Percentiles rank a stretch among this genome's conserved stretches.
Conservation (phyloP, 1,140 invertebrate species). For the Neodiprion lecontei region DNA sequence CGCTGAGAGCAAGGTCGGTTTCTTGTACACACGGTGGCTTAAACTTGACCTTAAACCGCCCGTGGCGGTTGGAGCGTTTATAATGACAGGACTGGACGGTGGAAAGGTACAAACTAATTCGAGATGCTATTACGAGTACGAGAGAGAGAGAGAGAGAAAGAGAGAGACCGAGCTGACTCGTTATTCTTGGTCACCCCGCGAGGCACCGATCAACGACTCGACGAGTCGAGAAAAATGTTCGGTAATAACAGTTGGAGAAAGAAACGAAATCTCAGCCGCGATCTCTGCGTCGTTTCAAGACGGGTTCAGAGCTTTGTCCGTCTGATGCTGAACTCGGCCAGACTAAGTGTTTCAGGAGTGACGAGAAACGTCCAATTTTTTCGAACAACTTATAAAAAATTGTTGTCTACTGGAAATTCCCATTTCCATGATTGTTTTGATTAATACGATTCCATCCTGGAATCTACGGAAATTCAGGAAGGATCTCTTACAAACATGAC, state of each 20-base stretch:
- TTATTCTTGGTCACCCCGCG: background rate
- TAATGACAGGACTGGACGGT: background rate
- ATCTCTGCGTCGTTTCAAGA: background rate
- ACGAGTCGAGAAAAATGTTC: background rate
- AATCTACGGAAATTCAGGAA: too few relatives aligned
- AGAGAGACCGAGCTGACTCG: background rate
- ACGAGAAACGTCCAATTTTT: too few relatives aligned
- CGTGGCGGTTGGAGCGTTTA: background rate
- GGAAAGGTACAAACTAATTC: background rate
- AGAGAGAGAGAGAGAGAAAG: background rate
- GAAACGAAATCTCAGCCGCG: background rate
- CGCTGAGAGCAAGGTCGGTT: too few relatives aligned
- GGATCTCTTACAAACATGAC: too few relatives aligned
- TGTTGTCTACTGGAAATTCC: too few relatives aligned
- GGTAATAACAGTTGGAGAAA: slow-evolving; percentile 5
- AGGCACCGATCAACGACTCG: background rate
- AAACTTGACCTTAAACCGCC: too few relatives aligned
- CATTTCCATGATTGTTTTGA: too few relatives aligned
- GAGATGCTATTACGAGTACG: background rate
- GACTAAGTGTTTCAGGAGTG: too few relatives aligned
- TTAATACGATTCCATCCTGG: too few relatives aligned
- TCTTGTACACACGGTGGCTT: too few relatives aligned
- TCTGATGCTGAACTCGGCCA: too few relatives aligned
- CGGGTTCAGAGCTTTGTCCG: background rate
- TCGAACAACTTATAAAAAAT: too few relatives aligned